Conservation (phyloP, 2,888 invertebrate species). For the Rapana venosa region DNA sequence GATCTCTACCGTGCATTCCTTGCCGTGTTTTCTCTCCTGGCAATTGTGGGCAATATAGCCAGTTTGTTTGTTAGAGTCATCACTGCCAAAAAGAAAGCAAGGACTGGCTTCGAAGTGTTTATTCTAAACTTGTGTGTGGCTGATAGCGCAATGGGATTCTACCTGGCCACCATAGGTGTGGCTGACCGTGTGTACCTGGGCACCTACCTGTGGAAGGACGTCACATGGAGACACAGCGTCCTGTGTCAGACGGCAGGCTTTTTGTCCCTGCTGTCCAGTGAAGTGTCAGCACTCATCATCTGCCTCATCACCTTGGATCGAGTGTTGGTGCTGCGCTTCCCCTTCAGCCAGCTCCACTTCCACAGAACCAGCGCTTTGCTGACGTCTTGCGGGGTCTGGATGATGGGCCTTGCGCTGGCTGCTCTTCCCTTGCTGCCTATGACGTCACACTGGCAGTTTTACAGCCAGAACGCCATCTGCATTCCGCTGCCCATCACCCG, state of each 20-base stretch:
- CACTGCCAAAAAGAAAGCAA: not conserved
- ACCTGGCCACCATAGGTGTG: slow-evolving; percentile 28
- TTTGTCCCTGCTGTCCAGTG: slow-evolving; percentile 31
- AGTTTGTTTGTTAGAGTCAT: not conserved
- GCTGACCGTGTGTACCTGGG: slow-evolving; percentile 19
- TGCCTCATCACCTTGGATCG: slow-evolving; percentile 68
- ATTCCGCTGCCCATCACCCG: slow-evolving; percentile 75
- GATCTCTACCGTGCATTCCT: not conserved
- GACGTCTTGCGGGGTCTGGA: slow-evolving; percentile 63
- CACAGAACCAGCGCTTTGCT: slow-evolving; percentile 58
- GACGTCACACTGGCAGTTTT: slow-evolving; percentile 61
- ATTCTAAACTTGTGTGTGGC: not conserved
- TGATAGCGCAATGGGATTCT: slow-evolving; percentile 29
- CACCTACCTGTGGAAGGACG: slow-evolving; percentile 23
- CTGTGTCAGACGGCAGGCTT: slow-evolving; percentile 22
- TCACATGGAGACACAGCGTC: not conserved
- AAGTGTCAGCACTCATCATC: slow-evolving; percentile 28
- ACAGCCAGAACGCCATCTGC: slow-evolving; percentile 70
- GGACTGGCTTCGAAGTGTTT: not conserved
- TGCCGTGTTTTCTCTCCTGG: not conserved
- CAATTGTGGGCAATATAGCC: not conserved
- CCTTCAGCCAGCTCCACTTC: slow-evolving; percentile 72
- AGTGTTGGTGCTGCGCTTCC: slow-evolving; percentile 82
- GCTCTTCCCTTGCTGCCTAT: slow-evolving; percentile 68
- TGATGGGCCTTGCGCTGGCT: slow-evolving; percentile 63